A percentile compares a stretch with the other conserved stretches of the same genome.
Evolutionary conservation across 2,113 vertebrate genomes (phyloP).

Genomic region (Suncus etruscus): DNA sequence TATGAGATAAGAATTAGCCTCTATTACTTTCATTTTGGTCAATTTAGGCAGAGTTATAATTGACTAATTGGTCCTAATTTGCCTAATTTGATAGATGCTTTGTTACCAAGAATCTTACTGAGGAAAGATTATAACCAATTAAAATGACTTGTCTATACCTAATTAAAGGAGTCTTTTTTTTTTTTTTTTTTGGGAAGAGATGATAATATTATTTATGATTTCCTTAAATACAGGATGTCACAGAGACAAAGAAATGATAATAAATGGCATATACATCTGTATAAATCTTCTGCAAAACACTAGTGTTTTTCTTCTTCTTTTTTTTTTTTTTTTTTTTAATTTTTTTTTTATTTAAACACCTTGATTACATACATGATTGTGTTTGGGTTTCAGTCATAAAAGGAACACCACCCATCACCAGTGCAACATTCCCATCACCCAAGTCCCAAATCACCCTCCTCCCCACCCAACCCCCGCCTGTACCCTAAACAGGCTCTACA

Average conservation of each 20-base stretch:
- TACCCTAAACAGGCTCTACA: no score
- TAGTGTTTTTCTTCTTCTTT: slow-evolving; percentile 25
- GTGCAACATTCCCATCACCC: no score
- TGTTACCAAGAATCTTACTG: slow-evolving; percentile 18
- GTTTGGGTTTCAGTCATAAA: no score
- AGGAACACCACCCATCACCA: no score
- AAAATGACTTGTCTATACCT: background rate
- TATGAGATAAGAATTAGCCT: slow-evolving; percentile 1
- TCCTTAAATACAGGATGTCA: slow-evolving; percentile 83
- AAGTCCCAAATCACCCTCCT: no score
- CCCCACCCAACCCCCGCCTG: no score
- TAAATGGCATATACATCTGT: slow-evolving; percentile 69
- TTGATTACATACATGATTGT: no score
- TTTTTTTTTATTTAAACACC: no score
- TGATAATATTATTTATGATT: slow-evolving; percentile 87
- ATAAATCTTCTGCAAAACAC: slow-evolving; percentile 69
- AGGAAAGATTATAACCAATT: background rate
- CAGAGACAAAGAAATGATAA: slow-evolving; percentile 74
- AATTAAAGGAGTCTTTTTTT: no score
- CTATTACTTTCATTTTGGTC: slow-evolving; percentile 7
- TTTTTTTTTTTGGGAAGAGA: slow-evolving; percentile 86
- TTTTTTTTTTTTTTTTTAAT: no score
- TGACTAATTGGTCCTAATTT: slow-evolving; percentile 37
- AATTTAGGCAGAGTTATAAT: slow-evolving; percentile 24
- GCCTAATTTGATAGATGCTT: slow-evolving; percentile 9